phyloP scores from a whole-genome alignment of 2,888 invertebrate species.

The Yponomeuta cagnagella region DNA sequence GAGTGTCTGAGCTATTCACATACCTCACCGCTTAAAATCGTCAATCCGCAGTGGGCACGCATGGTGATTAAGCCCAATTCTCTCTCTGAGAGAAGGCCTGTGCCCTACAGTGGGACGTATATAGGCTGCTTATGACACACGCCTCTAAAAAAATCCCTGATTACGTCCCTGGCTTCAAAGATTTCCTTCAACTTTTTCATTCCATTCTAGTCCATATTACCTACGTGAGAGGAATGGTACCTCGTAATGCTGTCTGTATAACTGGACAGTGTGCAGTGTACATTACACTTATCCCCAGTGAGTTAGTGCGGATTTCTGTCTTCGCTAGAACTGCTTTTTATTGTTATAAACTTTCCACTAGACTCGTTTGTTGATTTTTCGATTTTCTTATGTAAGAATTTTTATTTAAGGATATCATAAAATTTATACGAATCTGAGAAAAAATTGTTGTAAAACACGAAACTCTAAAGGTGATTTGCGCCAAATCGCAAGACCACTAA shows the following conservation, averaged over 20 bases:
- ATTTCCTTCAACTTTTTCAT: not conserved
- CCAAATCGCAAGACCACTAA: no score
- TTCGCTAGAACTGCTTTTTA: not conserved
- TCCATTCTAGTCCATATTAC: not conserved
- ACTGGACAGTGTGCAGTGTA: not conserved
- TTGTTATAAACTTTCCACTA: not conserved
- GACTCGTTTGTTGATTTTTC: not conserved
- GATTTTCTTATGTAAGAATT: not conserved
- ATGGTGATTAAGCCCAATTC: no score
- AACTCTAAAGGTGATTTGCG: no score
- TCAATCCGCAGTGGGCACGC: no score
- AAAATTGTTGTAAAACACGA: no score
- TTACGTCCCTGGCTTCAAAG: not conserved
- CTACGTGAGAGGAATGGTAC: not conserved
- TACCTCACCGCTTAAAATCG: no score
- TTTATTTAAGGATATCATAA: no score
- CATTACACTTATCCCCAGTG: not conserved
- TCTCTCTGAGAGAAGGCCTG: no score
- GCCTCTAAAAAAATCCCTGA: not conserved
- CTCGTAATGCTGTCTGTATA: not conserved
- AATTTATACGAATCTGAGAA: no score
- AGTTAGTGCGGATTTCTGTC: not conserved
- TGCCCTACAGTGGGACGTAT: no score
- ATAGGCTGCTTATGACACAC: no score
- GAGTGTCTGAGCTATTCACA: no score